Conservation (phyloP, 1,140 invertebrate genomes). For the Zaprionus camerounensis region DNA sequence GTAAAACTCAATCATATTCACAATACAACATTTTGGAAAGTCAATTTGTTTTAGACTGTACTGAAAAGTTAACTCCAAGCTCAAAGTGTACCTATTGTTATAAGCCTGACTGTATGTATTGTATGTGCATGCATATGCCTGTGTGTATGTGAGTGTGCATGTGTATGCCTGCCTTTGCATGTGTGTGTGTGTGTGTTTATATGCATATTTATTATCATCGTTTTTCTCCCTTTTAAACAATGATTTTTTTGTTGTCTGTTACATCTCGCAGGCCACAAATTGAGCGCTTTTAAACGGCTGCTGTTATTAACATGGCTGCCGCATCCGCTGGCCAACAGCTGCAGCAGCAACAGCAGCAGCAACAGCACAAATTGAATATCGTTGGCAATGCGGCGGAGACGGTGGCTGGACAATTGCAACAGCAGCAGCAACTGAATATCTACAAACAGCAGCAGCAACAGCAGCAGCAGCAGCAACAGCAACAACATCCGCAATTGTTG, state of each 20-base stretch:
- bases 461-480: slow-evolving; percentile 55
- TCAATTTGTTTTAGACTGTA: no score
- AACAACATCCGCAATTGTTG: slow-evolving; percentile 64
- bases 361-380: slow-evolving; percentile 75
- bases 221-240: slow-evolving; percentile 19
- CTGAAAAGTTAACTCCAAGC: no score
- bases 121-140: background rate
- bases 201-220: background rate
- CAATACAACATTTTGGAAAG: no score
- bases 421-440: slow-evolving; percentile 54
- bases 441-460: slow-evolving; percentile 62
- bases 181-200: background rate
- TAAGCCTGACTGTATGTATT: background rate
- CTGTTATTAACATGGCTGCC: slow-evolving; percentile 78
- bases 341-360: slow-evolving; percentile 69
- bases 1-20: no score
- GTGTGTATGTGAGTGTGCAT: no score
- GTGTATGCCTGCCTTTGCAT: background rate
- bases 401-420: slow-evolving; percentile 26
- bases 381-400: slow-evolving; percentile 65
- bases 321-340: slow-evolving; percentile 80
- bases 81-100: no score
- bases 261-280: slow-evolving; percentile 59
- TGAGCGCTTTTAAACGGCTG: slow-evolving; percentile 58
- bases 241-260: slow-evolving; percentile 21